phyloP scores from a whole-genome alignment of 2,888 invertebrate species.

The Dexiosoma caninum region DNA sequence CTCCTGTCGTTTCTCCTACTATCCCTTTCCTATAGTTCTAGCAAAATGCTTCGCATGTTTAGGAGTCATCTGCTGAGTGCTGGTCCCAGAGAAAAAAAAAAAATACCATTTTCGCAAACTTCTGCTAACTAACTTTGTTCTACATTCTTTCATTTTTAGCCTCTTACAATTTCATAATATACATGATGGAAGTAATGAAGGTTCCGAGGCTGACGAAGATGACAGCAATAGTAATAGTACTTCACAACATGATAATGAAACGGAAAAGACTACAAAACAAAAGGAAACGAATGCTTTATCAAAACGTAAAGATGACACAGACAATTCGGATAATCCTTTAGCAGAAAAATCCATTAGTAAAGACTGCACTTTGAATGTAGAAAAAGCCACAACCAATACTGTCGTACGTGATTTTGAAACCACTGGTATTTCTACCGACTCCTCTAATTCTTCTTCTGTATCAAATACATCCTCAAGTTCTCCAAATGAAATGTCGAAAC shows the following conservation, averaged over 20 bases:
- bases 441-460: slow-evolving; percentile 48
- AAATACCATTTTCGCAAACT: too few species aligned
- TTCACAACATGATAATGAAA: slow-evolving; percentile 27
- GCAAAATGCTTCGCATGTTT: too few species aligned
- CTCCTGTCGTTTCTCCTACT: too few species aligned
- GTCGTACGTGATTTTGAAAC: slow-evolving; percentile 49
- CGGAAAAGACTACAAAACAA: background rate
- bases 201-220: slow-evolving; percentile 73
- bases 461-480: slow-evolving; percentile 42
- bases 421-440: slow-evolving; percentile 45
- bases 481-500: slow-evolving; percentile 74
- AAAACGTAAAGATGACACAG: slow-evolving; percentile 12
- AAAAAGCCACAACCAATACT: background rate
- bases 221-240: slow-evolving; percentile 70
- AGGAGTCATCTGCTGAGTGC: too few species aligned
- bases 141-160: slow-evolving; percentile 77
- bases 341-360: background rate
- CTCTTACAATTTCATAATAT: slow-evolving; percentile 87
- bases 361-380: slow-evolving; percentile 8
- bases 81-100: too few species aligned
- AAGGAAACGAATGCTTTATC: slow-evolving; percentile 6
- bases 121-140: background rate
- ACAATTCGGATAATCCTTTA: background rate
- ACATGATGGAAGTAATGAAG: slow-evolving; percentile 78
- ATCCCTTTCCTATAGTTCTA: too few species aligned